Evolutionary conservation across 2,113 vertebrate genomes (phyloP).

Genomic region (Capricornis sumatraensis): DNA sequence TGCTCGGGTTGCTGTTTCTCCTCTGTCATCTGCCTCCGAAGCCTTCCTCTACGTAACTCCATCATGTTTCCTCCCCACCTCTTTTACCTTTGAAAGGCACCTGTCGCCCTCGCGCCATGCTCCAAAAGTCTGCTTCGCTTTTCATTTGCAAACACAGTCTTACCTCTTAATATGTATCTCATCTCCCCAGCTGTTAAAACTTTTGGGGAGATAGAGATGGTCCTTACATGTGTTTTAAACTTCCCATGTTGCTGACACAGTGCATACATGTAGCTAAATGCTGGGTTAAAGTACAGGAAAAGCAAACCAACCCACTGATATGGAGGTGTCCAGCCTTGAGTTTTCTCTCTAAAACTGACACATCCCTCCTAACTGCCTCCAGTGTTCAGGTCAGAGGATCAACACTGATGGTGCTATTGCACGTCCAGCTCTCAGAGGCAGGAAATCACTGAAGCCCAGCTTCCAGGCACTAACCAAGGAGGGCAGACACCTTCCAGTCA

Average conservation of each 20-base stretch:
- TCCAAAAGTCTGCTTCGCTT: not conserved
- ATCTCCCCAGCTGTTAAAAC: not conserved
- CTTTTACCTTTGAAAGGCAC: not conserved
- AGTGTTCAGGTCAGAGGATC: not conserved
- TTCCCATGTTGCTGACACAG: not conserved
- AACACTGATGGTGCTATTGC: too few species aligned
- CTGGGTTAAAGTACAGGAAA: not conserved
- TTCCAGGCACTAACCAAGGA: not conserved
- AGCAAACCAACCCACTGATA: not conserved
- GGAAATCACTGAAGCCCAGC: not conserved
- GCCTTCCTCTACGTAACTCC: not conserved
- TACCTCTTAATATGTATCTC: not conserved
- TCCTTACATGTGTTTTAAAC: not conserved
- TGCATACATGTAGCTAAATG: not conserved
- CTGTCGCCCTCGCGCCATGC: not conserved
- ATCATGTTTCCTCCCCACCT: not conserved
- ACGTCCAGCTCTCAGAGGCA: not conserved
- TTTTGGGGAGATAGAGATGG: not conserved
- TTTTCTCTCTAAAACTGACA: not conserved
- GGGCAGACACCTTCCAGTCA: not conserved
- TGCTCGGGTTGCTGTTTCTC: not conserved
- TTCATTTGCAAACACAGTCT: not conserved
- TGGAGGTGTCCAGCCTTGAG: not conserved
- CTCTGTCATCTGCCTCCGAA: not conserved
- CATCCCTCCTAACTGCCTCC: not conserved